phyloP scores from a whole-genome alignment of 1,140 invertebrate species.

The Eubasilissa regina region DNA sequence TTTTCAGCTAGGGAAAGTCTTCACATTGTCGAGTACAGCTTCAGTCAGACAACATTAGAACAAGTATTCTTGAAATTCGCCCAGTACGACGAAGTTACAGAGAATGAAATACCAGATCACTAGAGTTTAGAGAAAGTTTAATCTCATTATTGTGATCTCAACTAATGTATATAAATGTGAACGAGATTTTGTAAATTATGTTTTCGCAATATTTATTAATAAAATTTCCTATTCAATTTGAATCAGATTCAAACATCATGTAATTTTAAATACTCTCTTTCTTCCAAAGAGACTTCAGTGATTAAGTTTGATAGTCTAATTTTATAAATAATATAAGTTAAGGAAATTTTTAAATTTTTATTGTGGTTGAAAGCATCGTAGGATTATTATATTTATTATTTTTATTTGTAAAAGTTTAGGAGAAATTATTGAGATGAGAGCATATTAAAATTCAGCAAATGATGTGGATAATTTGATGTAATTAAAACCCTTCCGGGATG shows the following conservation, averaged over 20 bases:
- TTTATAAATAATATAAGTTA: too few species aligned
- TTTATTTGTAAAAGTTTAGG: too few species aligned
- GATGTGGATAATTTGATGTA: too few species aligned
- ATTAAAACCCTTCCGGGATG: too few species aligned
- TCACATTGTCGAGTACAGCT: conserved; percentile 86
- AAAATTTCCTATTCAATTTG: conserved; percentile 23
- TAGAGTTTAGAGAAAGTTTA: neutral
- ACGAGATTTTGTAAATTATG: conserved; percentile 23
- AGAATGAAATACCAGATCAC: conserved; percentile 54
- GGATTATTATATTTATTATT: too few species aligned
- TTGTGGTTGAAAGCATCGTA: too few species aligned
- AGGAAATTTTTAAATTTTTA: too few species aligned
- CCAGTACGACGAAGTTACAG: conserved; percentile 75
- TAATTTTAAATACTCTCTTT: too few species aligned
- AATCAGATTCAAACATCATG: neutral
- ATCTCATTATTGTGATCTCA: conserved; percentile 16
- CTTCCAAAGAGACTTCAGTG: too few species aligned
- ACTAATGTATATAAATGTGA: conserved; percentile 13
- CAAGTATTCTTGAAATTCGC: conserved; percentile 91
- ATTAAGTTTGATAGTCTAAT: too few species aligned
- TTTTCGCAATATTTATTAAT: conserved; percentile 22
- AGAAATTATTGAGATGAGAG: too few species aligned
- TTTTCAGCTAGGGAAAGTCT: conserved; percentile 81
- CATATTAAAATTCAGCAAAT: too few species aligned
- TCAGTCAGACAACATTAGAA: conserved; percentile 89